phyloP scores from a whole-genome alignment of 2,113 vertebrate genomes.

The Anseranas semipalmata region DNA sequence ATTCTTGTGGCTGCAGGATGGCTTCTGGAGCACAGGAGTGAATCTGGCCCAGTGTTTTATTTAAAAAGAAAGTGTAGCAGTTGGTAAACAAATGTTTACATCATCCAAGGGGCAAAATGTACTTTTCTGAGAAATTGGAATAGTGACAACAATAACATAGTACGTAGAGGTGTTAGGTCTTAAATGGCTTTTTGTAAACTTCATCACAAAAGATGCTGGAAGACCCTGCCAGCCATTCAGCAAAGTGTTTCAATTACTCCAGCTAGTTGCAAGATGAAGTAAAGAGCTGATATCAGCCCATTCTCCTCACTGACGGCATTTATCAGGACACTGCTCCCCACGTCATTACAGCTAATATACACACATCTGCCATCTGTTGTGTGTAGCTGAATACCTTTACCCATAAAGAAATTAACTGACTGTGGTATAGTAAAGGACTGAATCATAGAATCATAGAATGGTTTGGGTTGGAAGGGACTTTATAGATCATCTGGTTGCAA shows the following conservation, averaged over 20 bases:
- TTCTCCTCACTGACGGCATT: background rate
- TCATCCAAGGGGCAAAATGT: background rate
- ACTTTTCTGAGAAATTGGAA: background rate
- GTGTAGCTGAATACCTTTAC: background rate
- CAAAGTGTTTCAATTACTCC: background rate
- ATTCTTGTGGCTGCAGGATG: background rate
- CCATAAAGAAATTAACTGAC: background rate
- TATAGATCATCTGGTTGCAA: no score
- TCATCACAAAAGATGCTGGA: background rate
- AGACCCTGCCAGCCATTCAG: background rate
- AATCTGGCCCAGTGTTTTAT: background rate
- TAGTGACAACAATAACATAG: background rate
- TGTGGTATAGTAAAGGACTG: background rate
- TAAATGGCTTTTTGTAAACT: background rate
- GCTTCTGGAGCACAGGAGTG: background rate
- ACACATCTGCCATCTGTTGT: background rate
- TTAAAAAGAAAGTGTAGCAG: background rate
- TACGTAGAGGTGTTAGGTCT: background rate
- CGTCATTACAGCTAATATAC: background rate
- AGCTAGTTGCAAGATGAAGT: background rate
- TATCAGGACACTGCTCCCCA: background rate
- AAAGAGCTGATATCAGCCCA: background rate
- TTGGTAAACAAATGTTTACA: background rate
- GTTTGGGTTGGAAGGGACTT: no score
- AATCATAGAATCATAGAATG: no score